Evolutionary conservation across 2,888 invertebrate genomes (phyloP), one percentile per base, ranked within the genome.

Genomic region (Tachystola acroxantha): DNA sequence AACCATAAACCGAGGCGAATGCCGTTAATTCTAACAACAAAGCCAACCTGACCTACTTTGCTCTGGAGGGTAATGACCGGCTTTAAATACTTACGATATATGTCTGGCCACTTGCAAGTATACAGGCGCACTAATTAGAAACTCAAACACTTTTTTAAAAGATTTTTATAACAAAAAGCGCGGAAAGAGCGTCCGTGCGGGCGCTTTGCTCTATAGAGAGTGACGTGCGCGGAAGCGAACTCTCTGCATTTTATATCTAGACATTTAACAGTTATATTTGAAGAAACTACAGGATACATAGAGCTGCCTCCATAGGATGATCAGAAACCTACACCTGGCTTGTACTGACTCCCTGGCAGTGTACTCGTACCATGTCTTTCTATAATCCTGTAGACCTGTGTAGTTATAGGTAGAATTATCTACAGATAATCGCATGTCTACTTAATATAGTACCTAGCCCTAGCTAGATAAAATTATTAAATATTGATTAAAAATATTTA

Each of bases 211-310:
- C 68, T 65, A 53, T 66, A 58, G 60, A 64, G 74, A 86, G 68
- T 86, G 84, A 84, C 79, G 80, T 73, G 68, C 74, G 69, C 81
- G 81, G 82, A 84, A 82, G 71, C 73, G 56, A 62, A 45, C 62
- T 46, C 52, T 48, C 55, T 53, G 53, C 61, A 68, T 74, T 81
- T 61, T 84, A 82, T 84, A 82, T 81, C 71, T 75, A 78, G 71
- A 69, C 73, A 74, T 73, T 63, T 64, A 76, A 84, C 85, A 82
- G 85, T 86, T 86, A 85, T 71, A 64, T 80, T 77, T 64, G 64
- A 68, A 65, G 64, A 66, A 66, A 64, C 63, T 55, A 64, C 52
- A 48, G 51, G 53, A 48, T 38, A 55, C 44, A 54, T 60, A 72
- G 73, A 76, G 50, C 38, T 51, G 67, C 51, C 66, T 46, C 40